Evolutionary conservation across 2,113 vertebrate species (phyloP), one percentile per base, ranked within the genome.

Genomic region (Nothobranchius furzeri): DNA sequence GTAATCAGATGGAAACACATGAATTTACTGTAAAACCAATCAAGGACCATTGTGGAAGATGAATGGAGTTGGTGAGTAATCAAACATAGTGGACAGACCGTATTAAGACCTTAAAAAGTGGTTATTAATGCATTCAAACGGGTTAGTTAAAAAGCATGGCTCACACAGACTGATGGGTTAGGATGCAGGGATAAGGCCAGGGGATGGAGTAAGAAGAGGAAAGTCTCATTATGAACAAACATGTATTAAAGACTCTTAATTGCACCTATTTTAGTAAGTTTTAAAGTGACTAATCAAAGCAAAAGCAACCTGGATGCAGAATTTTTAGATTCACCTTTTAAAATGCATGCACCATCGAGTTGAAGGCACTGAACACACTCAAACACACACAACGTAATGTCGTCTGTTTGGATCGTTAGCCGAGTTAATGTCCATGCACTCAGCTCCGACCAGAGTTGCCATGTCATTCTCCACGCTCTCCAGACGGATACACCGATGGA

Each of bases 401-500:
- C 20, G 76, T 81, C 84, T 72, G 73, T 73, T 75, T 70, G 86
- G 82, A 79, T 89, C 85, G 68, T 90, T 91, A 88, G 88, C 61
- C 9, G 68, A 91, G 88, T 87, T 90, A 89, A 90, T 79, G 89
- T 88, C 87, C 81, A 14, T 89, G 78, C 83, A 73, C 70, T 80
- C 12, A 77, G 75, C 75, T 81, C 37, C 73, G 54, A 56, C 78
- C 78, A 76, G 82, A 85, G 64, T 59, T 54, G 62, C 72, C 68
- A 61, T 79, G 82, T 76, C 88, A 83, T 90, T 90, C 70, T 80
- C 79, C 78, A 76, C 60, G 66, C 76, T 82, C 67, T n/a, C 60
- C 42, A 56, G 76, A 81, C 82, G 76, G 79, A 87, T 58, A 64
- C 71, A 73, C 68, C 77, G 81, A 81, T 76, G 79, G 74, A 70